phyloP scores from a whole-genome alignment of 2,113 vertebrate species.

The Takifugu flavidus region DNA sequence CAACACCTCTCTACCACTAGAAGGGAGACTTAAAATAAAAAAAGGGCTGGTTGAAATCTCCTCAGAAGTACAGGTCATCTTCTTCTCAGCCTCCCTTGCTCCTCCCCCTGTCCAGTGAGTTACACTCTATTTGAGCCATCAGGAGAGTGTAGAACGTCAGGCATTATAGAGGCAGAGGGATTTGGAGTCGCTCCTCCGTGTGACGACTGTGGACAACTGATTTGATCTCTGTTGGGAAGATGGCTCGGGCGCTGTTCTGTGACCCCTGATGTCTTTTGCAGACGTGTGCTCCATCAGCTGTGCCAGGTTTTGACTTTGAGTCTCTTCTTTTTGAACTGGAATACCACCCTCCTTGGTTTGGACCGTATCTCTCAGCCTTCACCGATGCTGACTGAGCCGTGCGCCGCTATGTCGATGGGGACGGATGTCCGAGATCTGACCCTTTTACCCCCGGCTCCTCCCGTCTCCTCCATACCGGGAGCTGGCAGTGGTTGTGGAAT shows the following conservation, averaged over 20 bases:
- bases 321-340: conserved; percentile 29
- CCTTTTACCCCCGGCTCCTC: conserved; percentile 75
- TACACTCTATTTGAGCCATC: conserved; percentile 85
- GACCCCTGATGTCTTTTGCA: conserved; percentile 26
- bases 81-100: conserved; percentile 72
- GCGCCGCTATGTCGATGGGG: conserved; percentile 86
- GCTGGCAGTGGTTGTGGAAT: conserved; percentile 81
- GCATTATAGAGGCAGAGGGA: conserved; percentile 78
- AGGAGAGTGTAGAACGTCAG: conserved; percentile 77
- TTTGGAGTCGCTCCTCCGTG: too few species aligned
- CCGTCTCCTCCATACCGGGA: conserved; percentile 80
- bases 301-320: conserved; percentile 6
- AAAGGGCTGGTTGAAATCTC: conserved; percentile 43
- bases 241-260: conserved; percentile 26
- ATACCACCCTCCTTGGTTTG: conserved; percentile 26
- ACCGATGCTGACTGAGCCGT: conserved; percentile 70
- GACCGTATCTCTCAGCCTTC: conserved; percentile 16
- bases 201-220: too few species aligned
- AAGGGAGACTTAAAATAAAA: conserved; percentile 5
- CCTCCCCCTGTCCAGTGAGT: conserved; percentile 83
- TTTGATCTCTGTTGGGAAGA: conserved; percentile 17
- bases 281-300: background rate
- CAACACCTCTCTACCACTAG: background rate
- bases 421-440: conserved; percentile 91
- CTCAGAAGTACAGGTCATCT: conserved; percentile 64